Conservation (phyloP, 2,888 invertebrate species). For the Cantharis flavilabris region DNA sequence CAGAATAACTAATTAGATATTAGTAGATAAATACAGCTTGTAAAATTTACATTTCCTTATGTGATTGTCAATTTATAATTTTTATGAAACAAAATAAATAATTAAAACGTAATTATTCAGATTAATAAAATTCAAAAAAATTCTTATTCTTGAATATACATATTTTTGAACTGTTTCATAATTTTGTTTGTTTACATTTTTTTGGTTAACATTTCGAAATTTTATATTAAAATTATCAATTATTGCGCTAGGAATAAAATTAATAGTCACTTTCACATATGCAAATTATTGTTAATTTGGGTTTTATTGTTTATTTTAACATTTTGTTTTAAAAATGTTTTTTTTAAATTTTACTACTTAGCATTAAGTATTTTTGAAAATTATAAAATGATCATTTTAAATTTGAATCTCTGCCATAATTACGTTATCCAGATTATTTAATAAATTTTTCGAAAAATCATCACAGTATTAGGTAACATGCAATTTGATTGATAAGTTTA, state of each 20-base stretch:
- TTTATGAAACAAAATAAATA: not conserved
- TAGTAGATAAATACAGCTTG: not conserved
- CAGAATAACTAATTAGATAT: conserved; percentile 18
- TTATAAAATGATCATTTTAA: no score
- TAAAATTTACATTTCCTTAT: conserved; percentile 8
- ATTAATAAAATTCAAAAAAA: not conserved
- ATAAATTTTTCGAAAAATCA: no score
- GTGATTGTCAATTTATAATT: not conserved
- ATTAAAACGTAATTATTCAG: not conserved
- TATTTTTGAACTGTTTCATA: not conserved
- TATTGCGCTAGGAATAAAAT: conserved; percentile 1
- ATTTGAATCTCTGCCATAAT: no score
- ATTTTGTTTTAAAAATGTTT: not conserved
- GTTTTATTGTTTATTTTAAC: conserved; percentile 1
- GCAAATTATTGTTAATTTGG: not conserved
- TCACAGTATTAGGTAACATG: no score
- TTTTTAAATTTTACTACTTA: not conserved
- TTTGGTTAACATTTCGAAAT: not conserved
- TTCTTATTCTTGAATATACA: not conserved
- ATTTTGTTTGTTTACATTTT: not conserved
- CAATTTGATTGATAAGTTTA: no score
- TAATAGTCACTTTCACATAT: conserved; percentile 1
- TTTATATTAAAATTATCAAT: conserved; percentile 1
- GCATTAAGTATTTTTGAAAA: not conserved
- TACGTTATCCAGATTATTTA: no score